Evolutionary conservation across 2,113 vertebrate species (phyloP).

Genomic region (Tyrannus savana): DNA sequence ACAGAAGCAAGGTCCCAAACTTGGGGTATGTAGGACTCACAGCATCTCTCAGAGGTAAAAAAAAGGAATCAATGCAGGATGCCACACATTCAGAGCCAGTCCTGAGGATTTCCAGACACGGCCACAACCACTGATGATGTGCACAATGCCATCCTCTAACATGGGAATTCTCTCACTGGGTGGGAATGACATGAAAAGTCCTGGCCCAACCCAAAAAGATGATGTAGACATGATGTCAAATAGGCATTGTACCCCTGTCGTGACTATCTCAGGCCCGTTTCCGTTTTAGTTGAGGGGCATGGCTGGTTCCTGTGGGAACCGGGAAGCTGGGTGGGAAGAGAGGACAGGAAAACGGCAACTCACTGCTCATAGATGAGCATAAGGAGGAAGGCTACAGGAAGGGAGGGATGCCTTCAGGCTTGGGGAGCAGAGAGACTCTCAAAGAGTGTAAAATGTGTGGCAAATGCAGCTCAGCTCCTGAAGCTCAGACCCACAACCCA

Average conservation of each 20-base stretch:
- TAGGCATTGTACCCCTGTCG: background rate
- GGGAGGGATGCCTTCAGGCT: background rate
- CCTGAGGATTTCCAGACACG: background rate
- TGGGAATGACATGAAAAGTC: background rate
- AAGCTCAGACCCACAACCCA: accelerated
- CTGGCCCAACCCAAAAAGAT: background rate
- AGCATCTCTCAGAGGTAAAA: background rate
- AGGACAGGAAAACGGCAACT: conserved; percentile 51
- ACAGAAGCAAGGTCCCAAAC: background rate
- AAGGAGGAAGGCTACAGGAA: background rate
- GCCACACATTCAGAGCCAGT: background rate
- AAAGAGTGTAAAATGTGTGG: background rate
- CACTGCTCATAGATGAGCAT: background rate
- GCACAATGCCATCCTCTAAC: background rate
- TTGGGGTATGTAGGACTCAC: accelerated
- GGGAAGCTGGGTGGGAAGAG: conserved; percentile 63
- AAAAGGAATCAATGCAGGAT: accelerated
- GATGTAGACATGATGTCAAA: conserved; percentile 49
- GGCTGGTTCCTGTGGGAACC: conserved; percentile 80
- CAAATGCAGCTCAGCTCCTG: accelerated
- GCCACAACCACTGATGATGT: accelerated
- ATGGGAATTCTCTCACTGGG: background rate
- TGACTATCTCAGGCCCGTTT: conserved; percentile 60
- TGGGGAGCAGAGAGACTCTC: background rate
- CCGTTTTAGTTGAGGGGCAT: conserved; percentile 43